Evolutionary conservation across 1,140 invertebrate genomes (phyloP).

Genomic region (Calliopsis andreniformis): DNA sequence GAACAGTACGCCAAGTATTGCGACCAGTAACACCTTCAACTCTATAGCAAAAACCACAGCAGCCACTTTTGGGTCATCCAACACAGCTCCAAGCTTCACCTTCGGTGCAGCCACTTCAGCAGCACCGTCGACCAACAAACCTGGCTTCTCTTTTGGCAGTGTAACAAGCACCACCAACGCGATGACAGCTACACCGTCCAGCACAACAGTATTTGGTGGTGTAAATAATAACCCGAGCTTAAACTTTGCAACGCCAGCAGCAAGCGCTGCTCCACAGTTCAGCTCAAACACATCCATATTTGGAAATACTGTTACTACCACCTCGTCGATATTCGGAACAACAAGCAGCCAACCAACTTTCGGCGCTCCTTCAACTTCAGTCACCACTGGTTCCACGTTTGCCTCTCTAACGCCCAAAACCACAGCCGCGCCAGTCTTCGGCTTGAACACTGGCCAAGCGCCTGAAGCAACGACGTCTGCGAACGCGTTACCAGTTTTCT

Average conservation of each 20-base stretch:
- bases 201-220: background rate
- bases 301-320: background rate
- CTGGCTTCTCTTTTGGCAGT: slow-evolving; percentile 50
- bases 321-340: slow-evolving; percentile 49
- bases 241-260: slow-evolving; percentile 20
- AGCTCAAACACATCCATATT: slow-evolving; percentile 46
- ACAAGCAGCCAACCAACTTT: slow-evolving; percentile 38
- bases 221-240: slow-evolving; percentile 3
- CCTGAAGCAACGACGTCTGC: background rate
- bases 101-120: slow-evolving; percentile 4
- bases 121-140: slow-evolving; percentile 30
- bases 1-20: background rate
- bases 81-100: slow-evolving; percentile 16
- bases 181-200: background rate
- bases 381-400: background rate
- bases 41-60: background rate
- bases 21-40: background rate
- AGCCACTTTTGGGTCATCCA: slow-evolving; percentile 23
- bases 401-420: slow-evolving; percentile 37
- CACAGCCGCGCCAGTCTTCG: slow-evolving; percentile 26
- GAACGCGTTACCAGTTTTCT: background rate
- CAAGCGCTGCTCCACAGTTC: slow-evolving; percentile 26
- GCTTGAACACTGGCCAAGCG: background rate
- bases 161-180: slow-evolving; percentile 2
- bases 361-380: background rate